phyloP scores from a whole-genome alignment of 2,888 invertebrate genomes.

The Nomada flava region DNA sequence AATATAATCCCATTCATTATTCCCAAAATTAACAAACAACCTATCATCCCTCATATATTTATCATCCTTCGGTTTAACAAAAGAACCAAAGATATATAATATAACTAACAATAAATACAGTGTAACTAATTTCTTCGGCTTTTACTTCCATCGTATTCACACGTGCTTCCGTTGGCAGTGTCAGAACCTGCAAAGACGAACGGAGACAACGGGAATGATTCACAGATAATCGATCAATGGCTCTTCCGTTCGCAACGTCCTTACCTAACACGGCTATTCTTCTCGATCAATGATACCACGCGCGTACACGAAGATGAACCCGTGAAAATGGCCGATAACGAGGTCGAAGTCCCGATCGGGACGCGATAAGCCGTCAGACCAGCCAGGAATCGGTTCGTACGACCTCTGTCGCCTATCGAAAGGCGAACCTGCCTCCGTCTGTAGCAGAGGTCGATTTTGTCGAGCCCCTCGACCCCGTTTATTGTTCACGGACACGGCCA shows the following conservation, averaged over 20 bases:
- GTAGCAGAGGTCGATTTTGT: conserved; percentile 21
- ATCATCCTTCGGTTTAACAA: too few species aligned
- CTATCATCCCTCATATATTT: too few species aligned
- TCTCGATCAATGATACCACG: conserved; percentile 28
- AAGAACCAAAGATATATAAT: too few species aligned
- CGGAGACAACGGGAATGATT: conserved; percentile 1
- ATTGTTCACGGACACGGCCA: conserved; percentile 16
- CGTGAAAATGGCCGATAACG: conserved; percentile 27
- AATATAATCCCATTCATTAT: too few species aligned
- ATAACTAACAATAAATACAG: too few species aligned
- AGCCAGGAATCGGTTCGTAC: conserved; percentile 12
- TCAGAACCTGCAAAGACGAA: background rate
- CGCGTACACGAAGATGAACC: conserved; percentile 34
- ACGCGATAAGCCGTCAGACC: conserved; percentile 22
- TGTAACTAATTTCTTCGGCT: too few species aligned
- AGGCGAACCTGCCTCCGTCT: background rate
- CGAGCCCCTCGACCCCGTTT: conserved; percentile 42
- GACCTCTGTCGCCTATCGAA: conserved; percentile 2
- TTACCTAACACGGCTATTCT: conserved; percentile 39
- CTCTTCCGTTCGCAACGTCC: background rate
- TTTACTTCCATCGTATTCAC: too few species aligned
- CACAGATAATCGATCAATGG: background rate
- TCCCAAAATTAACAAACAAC: too few species aligned
- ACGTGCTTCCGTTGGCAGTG: background rate
- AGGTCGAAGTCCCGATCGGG: conserved; percentile 40